Conservation (phyloP, 2,888 invertebrate species). For the Choristoneura rosaceana region DNA sequence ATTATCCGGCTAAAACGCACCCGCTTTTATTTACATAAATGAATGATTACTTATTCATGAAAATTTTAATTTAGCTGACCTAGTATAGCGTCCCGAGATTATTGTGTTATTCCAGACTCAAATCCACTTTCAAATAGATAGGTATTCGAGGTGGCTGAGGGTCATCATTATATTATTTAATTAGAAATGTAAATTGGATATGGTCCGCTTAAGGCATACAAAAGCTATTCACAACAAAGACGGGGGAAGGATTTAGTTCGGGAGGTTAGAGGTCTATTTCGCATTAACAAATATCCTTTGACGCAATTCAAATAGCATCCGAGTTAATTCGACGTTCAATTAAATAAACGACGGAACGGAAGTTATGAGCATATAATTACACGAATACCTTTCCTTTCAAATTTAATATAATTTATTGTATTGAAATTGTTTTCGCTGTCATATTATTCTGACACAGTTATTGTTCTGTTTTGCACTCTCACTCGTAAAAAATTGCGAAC, state of each 20-base stretch:
- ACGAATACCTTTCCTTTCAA: not conserved
- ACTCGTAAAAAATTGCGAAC: constrained; percentile 26
- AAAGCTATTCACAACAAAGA: constrained; percentile 28
- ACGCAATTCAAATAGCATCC: constrained; percentile 22
- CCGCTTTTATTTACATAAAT: constrained; percentile 29
- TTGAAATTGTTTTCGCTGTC: not conserved
- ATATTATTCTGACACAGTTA: constrained; percentile 17
- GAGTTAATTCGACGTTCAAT: constrained; percentile 16
- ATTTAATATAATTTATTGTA: constrained; percentile 12
- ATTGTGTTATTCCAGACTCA: constrained; percentile 8
- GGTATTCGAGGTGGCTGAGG: constrained; percentile 4
- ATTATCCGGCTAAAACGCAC: constrained; percentile 9
- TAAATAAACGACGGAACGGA: constrained; percentile 15
- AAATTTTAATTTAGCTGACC: constrained; percentile 13
- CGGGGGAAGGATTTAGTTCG: constrained; percentile 15
- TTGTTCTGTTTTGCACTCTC: constrained; percentile 3
- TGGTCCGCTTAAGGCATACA: constrained; percentile 15
- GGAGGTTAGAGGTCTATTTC: constrained; percentile 14
- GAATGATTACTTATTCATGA: constrained; percentile 31
- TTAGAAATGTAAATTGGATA: constrained; percentile 35
- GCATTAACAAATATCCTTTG: constrained; percentile 26
- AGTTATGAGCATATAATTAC: not conserved
- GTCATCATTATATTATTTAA: constrained; percentile 29
- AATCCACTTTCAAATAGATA: constrained; percentile 1
- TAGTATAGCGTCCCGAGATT: constrained; percentile 12